A percentile compares a stretch with the other conserved stretches of the same genome.
Conservation (phyloP, 2,797 vertebrate species). For the Chelidonichthys spinosus region DNA sequence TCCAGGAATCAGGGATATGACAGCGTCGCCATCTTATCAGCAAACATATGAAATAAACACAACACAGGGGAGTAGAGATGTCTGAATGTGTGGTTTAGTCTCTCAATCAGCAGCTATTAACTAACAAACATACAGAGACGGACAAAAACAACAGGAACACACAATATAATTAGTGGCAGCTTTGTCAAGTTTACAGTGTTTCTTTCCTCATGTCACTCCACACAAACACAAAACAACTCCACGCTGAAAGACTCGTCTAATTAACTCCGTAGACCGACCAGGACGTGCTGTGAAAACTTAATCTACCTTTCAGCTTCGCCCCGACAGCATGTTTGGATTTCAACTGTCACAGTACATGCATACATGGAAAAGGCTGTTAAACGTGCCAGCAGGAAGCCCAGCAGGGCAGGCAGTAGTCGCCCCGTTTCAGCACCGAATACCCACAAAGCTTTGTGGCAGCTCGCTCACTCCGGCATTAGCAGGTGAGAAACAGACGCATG, state of each 20-base stretch:
- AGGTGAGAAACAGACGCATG: conserved; percentile 31
- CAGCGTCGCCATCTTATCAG: conserved; percentile 9
- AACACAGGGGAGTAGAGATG: neutral
- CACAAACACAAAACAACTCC: conserved; percentile 2
- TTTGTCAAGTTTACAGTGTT: neutral
- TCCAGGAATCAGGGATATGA: neutral
- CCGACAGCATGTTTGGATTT: conserved; percentile 26
- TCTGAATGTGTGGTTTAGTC: neutral
- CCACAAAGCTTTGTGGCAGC: conserved; percentile 58
- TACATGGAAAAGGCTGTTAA: conserved; percentile 39
- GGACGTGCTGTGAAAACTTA: conserved; percentile 7
- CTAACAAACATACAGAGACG: neutral
- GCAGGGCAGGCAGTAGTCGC: conserved; percentile 38
- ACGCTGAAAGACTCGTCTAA: neutral
- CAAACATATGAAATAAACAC: neutral
- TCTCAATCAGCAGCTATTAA: neutral
- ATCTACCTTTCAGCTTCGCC: conserved; percentile 24
- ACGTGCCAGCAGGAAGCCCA: conserved; percentile 55
- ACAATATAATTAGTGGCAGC: neutral
- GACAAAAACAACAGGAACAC: conserved; percentile 6
- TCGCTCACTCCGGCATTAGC: conserved; percentile 28
- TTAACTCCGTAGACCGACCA: conserved; percentile 24
- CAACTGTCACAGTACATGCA: conserved; percentile 19
- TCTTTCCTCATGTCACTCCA: neutral
- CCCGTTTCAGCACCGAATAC: conserved; percentile 47